These are phyloP conservation scores for Oreochromis niloticus DNA, from an alignment of 2,113 vertebrate species.

Conservation along the genomic window DNA sequence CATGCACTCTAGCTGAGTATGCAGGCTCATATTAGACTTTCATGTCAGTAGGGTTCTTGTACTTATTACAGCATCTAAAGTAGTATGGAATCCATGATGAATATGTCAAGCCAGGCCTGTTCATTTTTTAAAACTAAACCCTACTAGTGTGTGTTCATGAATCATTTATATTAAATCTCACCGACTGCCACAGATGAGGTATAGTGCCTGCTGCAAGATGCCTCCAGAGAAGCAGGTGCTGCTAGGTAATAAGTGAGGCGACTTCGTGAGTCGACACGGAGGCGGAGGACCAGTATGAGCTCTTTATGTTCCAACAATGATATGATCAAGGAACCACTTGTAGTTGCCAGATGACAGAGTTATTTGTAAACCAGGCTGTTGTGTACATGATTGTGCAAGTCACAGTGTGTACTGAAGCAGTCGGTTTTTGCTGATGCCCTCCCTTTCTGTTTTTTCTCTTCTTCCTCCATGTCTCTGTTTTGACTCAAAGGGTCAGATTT, in stretches of 20 bases:
- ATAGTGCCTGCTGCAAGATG: neutral
- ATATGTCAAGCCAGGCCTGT: neutral
- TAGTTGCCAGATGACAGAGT: neutral
- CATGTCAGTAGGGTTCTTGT: neutral
- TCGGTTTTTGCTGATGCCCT: neutral
- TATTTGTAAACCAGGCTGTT: neutral
- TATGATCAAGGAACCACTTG: slow-evolving; percentile 7
- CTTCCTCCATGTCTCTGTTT: neutral
- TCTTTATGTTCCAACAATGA: slow-evolving; percentile 2
- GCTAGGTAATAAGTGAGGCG: slow-evolving; percentile 12
- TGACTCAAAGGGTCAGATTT: neutral
- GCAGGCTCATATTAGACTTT: neutral
- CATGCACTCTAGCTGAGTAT: neutral
- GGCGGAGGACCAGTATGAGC: slow-evolving; percentile 5
- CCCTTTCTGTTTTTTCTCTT: neutral
- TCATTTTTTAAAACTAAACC: neutral
- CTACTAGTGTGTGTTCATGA: neutral
- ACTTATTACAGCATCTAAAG: neutral
- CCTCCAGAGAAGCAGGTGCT: slow-evolving; percentile 21
- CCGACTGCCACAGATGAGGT: neutral
- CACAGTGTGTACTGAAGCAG: neutral
- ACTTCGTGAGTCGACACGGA: neutral
- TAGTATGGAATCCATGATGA: neutral
- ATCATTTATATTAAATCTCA: slow-evolving; percentile 16
- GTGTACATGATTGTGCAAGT: neutral